A percentile compares a stretch with the other conserved stretches of the same genome.
These are phyloP conservation scores for Burhinus oedicnemus DNA, from an alignment of 2,113 vertebrate genomes.

Conservation along the genomic window DNA sequence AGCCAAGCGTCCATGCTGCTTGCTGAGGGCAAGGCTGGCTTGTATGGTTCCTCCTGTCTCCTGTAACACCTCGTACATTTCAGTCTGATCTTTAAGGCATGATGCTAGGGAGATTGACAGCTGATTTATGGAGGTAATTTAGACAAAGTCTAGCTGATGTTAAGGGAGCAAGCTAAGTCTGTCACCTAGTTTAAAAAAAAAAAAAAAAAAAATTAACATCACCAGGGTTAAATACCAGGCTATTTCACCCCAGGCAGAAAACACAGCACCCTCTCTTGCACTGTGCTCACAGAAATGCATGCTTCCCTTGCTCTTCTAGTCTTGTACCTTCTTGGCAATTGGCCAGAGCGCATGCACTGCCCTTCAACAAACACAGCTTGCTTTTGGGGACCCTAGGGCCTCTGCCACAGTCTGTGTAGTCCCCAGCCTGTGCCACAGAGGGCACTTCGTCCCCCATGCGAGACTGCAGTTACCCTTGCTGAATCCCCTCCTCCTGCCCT, in stretches of 20 bases:
- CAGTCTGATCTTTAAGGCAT: accelerated
- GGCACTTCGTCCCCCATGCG: accelerated
- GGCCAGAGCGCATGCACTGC: neutral
- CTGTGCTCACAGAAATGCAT: accelerated
- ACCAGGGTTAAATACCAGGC: neutral
- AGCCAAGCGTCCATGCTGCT: neutral
- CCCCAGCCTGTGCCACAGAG: no score
- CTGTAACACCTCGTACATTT: accelerated
- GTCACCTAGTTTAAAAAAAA: neutral
- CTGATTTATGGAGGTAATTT: neutral
- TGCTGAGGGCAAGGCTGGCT: neutral
- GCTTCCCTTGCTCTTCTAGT: neutral
- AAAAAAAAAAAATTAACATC: neutral
- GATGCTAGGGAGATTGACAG: neutral
- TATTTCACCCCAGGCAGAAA: no score
- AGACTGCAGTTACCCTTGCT: no score
- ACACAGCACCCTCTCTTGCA: no score
- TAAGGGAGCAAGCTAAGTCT: neutral
- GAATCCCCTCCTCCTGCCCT: neutral
- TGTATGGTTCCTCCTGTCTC: accelerated
- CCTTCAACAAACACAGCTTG: neutral
- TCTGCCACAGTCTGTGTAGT: accelerated
- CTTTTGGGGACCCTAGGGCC: neutral
- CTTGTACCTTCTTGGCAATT: neutral
- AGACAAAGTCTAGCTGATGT: no score